A percentile compares a stretch with the other conserved stretches of the same genome.
Conservation (phyloP, 2,113 vertebrate species). For the Hiodon alosoides region DNA sequence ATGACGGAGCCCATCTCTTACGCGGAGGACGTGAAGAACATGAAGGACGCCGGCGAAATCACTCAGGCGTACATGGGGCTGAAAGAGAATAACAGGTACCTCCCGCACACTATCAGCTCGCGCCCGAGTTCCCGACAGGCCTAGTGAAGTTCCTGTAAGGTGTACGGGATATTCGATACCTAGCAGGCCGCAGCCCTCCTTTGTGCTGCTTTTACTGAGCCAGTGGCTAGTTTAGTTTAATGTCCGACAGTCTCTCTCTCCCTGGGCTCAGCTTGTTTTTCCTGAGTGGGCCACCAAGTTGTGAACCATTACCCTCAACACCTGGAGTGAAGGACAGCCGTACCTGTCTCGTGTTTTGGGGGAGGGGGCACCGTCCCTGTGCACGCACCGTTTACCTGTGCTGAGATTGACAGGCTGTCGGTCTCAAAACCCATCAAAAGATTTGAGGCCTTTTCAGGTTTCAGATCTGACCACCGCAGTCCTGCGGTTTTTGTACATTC, state of each 20-base stretch:
- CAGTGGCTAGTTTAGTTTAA: neutral
- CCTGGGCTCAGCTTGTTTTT: neutral
- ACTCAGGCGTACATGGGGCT: slow-evolving; percentile 93
- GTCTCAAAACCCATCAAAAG: too few species aligned
- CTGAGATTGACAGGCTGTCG: too few species aligned
- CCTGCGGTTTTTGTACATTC: too few species aligned
- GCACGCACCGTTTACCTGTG: too few species aligned
- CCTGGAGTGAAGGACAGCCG: too few species aligned
- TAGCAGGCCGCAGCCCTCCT: too few species aligned
- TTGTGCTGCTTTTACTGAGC: neutral
- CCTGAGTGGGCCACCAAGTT: neutral
- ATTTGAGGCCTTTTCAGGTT: too few species aligned
- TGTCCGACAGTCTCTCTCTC: neutral
- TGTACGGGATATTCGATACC: too few species aligned
- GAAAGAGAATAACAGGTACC: slow-evolving; percentile 72
- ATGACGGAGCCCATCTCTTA: slow-evolving; percentile 89
- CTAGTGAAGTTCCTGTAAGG: neutral
- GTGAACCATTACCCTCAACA: too few species aligned
- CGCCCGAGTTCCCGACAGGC: neutral
- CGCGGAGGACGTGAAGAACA: slow-evolving; percentile 85
- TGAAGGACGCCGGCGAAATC: slow-evolving; percentile 92
- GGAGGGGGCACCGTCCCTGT: too few species aligned
- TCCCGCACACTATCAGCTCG: neutral
- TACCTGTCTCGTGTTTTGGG: too few species aligned
- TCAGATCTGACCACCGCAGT: too few species aligned